Percentiles rank a stretch among this genome's conserved stretches.
Evolutionary conservation across 2,113 vertebrate species (phyloP).

Genomic region (Nannobrachium achirus): DNA sequence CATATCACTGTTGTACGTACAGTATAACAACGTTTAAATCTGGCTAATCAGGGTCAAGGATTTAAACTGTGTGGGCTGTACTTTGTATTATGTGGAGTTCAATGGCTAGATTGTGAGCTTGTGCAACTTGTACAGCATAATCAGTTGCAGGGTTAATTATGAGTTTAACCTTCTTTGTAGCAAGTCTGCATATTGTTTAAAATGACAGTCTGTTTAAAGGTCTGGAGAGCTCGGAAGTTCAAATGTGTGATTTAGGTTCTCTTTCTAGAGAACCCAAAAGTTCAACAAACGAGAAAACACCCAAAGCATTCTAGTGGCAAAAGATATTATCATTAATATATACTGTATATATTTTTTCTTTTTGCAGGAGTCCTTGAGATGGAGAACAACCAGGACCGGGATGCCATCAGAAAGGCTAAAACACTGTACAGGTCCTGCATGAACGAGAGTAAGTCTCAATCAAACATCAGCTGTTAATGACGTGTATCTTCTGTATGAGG

Average conservation of each 20-base stretch:
- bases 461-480: not conserved
- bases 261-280: too few relatives aligned
- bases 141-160: not conserved
- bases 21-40: too few relatives aligned
- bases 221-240: too few relatives aligned
- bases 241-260: too few relatives aligned
- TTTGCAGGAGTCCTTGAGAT: conserved; percentile 89
- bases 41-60: not conserved
- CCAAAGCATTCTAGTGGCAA: conserved; percentile 4
- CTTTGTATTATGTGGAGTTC: conserved; percentile 18
- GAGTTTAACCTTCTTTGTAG: conserved; percentile 14
- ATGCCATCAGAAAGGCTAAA: conserved; percentile 92
- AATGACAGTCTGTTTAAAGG: too few relatives aligned
- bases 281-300: conserved; percentile 6
- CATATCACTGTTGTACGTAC: not conserved
- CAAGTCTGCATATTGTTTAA: too few relatives aligned
- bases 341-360: too few relatives aligned
- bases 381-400: conserved; percentile 80
- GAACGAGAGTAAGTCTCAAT: conserved; percentile 88
- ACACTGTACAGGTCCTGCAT: conserved; percentile 93
- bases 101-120: not conserved
- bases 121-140: not conserved
- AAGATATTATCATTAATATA: too few relatives aligned
- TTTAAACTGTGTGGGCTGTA: conserved; percentile 25
- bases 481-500: not conserved